phyloP scores from a whole-genome alignment of 2,888 invertebrate species.

The Drosophila anomelani region DNA sequence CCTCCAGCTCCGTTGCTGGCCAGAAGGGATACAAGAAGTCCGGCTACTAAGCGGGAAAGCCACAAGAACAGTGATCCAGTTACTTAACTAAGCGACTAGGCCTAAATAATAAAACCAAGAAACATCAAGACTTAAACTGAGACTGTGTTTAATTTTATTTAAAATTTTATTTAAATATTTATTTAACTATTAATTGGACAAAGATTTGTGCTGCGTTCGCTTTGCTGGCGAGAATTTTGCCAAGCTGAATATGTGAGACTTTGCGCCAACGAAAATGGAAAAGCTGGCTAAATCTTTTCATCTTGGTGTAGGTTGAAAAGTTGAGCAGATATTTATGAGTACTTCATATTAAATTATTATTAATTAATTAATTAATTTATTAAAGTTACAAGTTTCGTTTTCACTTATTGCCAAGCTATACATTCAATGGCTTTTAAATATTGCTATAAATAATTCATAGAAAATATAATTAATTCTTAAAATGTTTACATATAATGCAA shows the following conservation, averaged over 20 bases:
- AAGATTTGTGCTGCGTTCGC: neutral
- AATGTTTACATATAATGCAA: neutral
- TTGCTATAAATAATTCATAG: neutral
- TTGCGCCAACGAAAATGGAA: neutral
- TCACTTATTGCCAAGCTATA: neutral
- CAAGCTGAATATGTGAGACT: neutral
- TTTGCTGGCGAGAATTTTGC: neutral
- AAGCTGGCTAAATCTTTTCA: neutral
- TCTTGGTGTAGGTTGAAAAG: neutral
- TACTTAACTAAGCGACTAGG: slow-evolving; percentile 30
- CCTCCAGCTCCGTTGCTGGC: slow-evolving; percentile 64
- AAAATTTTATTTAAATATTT: neutral
- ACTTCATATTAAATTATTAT: neutral
- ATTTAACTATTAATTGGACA: neutral
- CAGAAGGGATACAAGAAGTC: slow-evolving; percentile 38
- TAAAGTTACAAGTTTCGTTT: neutral
- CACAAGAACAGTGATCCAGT: slow-evolving; percentile 33
- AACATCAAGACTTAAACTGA: slow-evolving; percentile 21
- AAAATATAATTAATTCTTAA: neutral
- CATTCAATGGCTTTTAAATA: neutral
- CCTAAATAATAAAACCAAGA: slow-evolving; percentile 28
- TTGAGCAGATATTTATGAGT: neutral
- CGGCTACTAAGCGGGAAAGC: slow-evolving; percentile 26
- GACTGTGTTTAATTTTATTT: slow-evolving; percentile 1
- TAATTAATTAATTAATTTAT: neutral